Base-by-base conservation (phyloP, 2,797 vertebrate genomes). In the Jordanella pulchra region DNA sequence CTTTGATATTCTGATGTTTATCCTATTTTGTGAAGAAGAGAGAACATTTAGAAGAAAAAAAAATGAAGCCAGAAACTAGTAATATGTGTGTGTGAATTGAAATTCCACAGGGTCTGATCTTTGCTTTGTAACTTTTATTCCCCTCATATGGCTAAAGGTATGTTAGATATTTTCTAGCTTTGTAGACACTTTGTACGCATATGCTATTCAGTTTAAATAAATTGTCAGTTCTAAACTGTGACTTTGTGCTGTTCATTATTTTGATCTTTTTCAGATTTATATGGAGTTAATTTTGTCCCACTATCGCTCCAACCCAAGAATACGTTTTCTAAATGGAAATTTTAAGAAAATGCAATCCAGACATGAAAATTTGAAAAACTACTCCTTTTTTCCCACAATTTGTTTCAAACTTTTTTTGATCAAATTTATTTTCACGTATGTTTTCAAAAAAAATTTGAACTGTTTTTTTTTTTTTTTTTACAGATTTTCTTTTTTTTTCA, bases 101-200 rank as follows among this genome's bases (percentile, higher is more conserved):
- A 96, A 92, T 94, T 95, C 92, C 95, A 96, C 95, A 96, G 96
- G 96, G 97, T 97, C 96, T 96, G 96, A 96, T 97, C 96, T 97
- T 97, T 96, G 95, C 96, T 96, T 96, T 95, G 95, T 96, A 95
- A 95, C 94, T 93, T 95, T 27, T 63, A 61, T 63, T 42, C 44
- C 66, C 82, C 75, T 96, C 94, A 95, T 95, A 96, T 96, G 95
- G 96, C 97, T 96, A 96, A 96, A 97, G 88, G 85, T 92, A 93
- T 96, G 95, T 96, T 97, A 97, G 97, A 96, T 94, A 96, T 98
- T 98, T 98, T 98, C 95, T 97, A 97, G 96, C 95, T 97, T 97
- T 97, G 96, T 97, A 98, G 97, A 96, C 95, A 96, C 95, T 97
- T 98, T 97, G 96, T 97, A 97, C 95, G 96, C 95, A 96, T 97